Evolutionary conservation across 2,888 invertebrate genomes (phyloP).

Genomic region (Cheilosia vulpina): DNA sequence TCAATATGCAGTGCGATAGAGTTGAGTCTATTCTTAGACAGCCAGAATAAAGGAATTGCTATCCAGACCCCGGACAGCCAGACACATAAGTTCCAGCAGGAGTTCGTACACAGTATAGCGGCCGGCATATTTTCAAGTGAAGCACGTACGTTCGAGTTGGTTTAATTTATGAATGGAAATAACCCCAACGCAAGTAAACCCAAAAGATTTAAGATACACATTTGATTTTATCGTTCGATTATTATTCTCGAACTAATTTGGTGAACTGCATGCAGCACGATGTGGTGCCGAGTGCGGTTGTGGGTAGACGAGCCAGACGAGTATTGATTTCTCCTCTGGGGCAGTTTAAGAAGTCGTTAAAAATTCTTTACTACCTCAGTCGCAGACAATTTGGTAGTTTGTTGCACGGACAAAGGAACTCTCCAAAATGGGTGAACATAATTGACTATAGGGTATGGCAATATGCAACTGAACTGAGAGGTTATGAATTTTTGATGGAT

Average conservation of each 20-base stretch:
- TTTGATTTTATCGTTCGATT: constrained; percentile 59
- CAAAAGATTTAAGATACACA: constrained; percentile 49
- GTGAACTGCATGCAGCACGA: neutral
- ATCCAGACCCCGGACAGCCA: neutral
- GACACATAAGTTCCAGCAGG: constrained; percentile 4
- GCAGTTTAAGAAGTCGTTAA: constrained; percentile 58
- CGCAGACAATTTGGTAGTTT: constrained; percentile 1
- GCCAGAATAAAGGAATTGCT: constrained; percentile 38
- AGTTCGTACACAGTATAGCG: neutral
- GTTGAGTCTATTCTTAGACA: constrained; percentile 53
- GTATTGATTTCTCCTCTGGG: constrained; percentile 48
- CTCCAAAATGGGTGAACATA: constrained; percentile 12
- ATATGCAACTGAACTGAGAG: constrained; percentile 22
- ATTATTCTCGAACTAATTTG: constrained; percentile 36
- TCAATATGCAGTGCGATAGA: constrained; percentile 27
- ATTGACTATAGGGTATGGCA: constrained; percentile 2
- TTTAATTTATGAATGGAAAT: constrained; percentile 68
- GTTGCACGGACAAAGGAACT: neutral
- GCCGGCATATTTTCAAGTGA: constrained; percentile 28
- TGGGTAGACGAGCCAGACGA: neutral
- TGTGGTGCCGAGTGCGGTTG: neutral
- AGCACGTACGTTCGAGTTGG: constrained; percentile 57
- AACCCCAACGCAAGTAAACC: constrained; percentile 50
- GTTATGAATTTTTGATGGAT: too few species aligned
- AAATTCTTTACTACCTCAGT: constrained; percentile 12